Evolutionary conservation across 2,797 vertebrate species (phyloP), one percentile per base, ranked within the genome.

Genomic region (Lepus townsendii): DNA sequence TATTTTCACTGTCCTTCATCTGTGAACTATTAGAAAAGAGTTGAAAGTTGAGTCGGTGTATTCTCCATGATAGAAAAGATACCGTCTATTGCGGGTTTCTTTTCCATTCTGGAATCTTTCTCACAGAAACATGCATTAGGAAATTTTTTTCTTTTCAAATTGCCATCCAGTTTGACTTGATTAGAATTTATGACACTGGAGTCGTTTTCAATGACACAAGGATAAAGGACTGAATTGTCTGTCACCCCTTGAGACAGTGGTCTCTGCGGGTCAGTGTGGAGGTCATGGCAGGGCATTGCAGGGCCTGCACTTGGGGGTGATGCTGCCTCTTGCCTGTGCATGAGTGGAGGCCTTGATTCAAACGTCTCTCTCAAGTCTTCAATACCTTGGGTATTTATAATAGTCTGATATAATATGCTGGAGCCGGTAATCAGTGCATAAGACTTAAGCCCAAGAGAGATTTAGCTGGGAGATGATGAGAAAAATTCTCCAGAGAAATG

Each of bases 171-270:
- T 83, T 95, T 96, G 94, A 91, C 91, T 97, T 96, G 83, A 97
- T 97, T 97, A 96, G 96, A 97, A 98, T 98, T 98, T 97, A 97
- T 97, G 90, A 69, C 73, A 65, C 84, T 82, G 26, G 79, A 97
- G 88, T 97, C 1, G 10, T 97, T 98, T 97, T 97, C 83, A 80
- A 96, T 96, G 97, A 95, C 96, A 95, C 97, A 96, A 96, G 93
- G 93, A 96, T 95, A 94, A 97, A 97, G 94, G 83, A 97, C 93
- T 97, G 97, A 98, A 98, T 97, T 97, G 96, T 97, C 95, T 97
- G 95, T 97, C 94, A 97, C 96, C 96, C 97, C 97, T 97, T 96
- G 97, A 98, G 97, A 97, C 95, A 32, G 95, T 97, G 96, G 97
- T 97, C 93, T 97, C 71, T 92, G 89, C 89, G 95, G 97, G 97